Percentiles rank a stretch among this genome's conserved stretches.
phyloP scores from a whole-genome alignment of 2,888 invertebrate genomes.

The Euphydryas editha region DNA sequence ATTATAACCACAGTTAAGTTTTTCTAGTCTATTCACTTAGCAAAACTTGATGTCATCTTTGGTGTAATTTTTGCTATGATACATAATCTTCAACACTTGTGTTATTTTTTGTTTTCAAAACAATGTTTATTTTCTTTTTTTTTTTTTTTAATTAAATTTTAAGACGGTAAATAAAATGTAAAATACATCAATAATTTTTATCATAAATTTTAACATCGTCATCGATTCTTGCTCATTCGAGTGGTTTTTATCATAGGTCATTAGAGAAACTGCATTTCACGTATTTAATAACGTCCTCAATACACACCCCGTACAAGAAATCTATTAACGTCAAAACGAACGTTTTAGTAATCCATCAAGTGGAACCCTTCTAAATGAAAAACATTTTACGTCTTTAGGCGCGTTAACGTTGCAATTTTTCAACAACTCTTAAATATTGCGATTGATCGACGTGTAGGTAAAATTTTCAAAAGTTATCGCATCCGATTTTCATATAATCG shows the following conservation, averaged over 20 bases:
- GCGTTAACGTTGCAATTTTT: slow-evolving; percentile 37
- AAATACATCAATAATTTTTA: neutral
- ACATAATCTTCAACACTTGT: slow-evolving; percentile 50
- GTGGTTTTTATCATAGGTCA: slow-evolving; percentile 48
- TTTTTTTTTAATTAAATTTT: slow-evolving; percentile 27
- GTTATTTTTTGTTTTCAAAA: too few species aligned
- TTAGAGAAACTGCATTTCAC: slow-evolving; percentile 80
- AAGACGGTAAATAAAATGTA: too few species aligned
- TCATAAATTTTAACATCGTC: slow-evolving; percentile 34
- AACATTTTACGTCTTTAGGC: slow-evolving; percentile 43
- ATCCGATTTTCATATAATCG: neutral
- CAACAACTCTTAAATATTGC: slow-evolving; percentile 25
- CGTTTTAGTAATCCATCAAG: slow-evolving; percentile 70
- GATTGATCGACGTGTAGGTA: slow-evolving; percentile 23
- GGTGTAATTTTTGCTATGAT: slow-evolving; percentile 11
- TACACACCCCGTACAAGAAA: slow-evolving; percentile 57
- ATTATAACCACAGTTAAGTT: slow-evolving; percentile 16
- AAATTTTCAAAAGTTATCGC: neutral
- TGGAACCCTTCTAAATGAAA: slow-evolving; percentile 46
- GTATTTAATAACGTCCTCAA: slow-evolving; percentile 76
- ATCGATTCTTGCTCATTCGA: slow-evolving; percentile 39
- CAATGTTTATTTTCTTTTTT: too few species aligned
- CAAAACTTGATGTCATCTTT: slow-evolving; percentile 24
- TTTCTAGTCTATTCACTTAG: slow-evolving; percentile 27
- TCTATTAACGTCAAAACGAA: slow-evolving; percentile 77